A percentile compares a stretch with the other conserved stretches of the same genome.
phyloP scores from a whole-genome alignment of 2,888 invertebrate species.

The Melanchra persicariae region DNA sequence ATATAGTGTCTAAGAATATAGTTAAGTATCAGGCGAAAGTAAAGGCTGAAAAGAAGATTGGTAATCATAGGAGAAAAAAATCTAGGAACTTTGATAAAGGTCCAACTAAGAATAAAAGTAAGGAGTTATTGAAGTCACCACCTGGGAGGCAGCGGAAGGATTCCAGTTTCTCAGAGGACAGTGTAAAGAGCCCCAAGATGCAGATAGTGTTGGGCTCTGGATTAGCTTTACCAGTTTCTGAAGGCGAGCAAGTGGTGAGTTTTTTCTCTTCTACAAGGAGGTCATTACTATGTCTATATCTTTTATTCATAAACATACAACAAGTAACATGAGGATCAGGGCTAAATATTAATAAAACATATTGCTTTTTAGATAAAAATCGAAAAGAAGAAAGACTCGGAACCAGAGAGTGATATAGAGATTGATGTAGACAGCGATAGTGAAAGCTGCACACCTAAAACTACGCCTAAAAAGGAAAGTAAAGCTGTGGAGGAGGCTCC shows the following conservation, averaged over 20 bases:
- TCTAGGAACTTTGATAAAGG: constrained; percentile 78
- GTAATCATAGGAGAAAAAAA: constrained; percentile 86
- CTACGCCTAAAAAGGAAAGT: constrained; percentile 47
- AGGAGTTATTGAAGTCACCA: constrained; percentile 80
- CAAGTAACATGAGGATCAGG: too few relatives aligned
- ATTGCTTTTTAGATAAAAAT: constrained; percentile 84
- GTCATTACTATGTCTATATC: too few relatives aligned
- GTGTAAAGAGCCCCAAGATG: constrained; percentile 84
- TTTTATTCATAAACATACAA: too few relatives aligned
- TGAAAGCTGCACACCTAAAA: constrained; percentile 69
- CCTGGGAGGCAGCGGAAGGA: constrained; percentile 80
- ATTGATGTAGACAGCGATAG: constrained; percentile 91
- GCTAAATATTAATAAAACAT: too few relatives aligned
- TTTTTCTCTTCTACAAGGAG: background rate
- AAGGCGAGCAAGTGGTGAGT: constrained; percentile 91
- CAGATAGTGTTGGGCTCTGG: constrained; percentile 90
- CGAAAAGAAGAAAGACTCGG: constrained; percentile 86
- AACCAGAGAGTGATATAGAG: constrained; percentile 91
- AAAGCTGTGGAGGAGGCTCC: constrained; percentile 72
- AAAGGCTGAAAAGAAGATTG: constrained; percentile 81
- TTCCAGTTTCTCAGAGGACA: constrained; percentile 83
- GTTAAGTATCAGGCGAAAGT: constrained; percentile 75
- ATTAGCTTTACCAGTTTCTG: constrained; percentile 89
- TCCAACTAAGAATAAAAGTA: constrained; percentile 74
- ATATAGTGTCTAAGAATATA: constrained; percentile 75